Evolutionary conservation across 92 coral and sea anemone species (phyloP).

Genomic region (Parazoanthus swiftii): DNA sequence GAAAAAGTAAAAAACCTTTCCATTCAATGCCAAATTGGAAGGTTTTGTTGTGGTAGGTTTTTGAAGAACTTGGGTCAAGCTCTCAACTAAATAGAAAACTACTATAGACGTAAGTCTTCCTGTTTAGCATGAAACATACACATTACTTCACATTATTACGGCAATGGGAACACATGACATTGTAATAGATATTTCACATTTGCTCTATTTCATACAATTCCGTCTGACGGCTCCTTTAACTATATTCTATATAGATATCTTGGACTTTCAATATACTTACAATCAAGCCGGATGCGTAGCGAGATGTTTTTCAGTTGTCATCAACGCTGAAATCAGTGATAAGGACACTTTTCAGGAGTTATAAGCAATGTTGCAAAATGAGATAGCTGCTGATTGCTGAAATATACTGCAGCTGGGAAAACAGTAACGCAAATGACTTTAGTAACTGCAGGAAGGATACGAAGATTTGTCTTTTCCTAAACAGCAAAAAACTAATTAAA

Average conservation of each 20-base stretch:
- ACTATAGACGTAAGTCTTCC: background rate
- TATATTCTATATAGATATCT: too few relatives aligned
- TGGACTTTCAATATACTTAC: background rate
- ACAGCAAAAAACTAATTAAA: background rate
- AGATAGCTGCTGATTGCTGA: background rate
- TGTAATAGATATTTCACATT: background rate
- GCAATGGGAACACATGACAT: background rate
- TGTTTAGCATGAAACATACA: background rate
- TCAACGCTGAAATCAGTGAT: background rate
- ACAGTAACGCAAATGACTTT: background rate
- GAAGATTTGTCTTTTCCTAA: background rate
- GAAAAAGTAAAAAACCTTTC: too few relatives aligned
- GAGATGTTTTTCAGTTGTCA: background rate
- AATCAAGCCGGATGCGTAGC: background rate
- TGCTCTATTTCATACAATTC: background rate
- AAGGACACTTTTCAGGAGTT: background rate
- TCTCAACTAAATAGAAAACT: background rate
- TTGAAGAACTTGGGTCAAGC: too few relatives aligned
- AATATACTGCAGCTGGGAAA: background rate
- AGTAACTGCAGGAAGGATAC: background rate
- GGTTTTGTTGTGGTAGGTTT: too few relatives aligned
- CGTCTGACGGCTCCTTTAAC: background rate
- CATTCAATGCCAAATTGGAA: too few relatives aligned
- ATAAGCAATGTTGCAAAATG: background rate
- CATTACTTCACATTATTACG: background rate